These are phyloP conservation scores for Steinernema feltiae DNA, from an alignment of 1,140 invertebrate species.

Conservation along the genomic window DNA sequence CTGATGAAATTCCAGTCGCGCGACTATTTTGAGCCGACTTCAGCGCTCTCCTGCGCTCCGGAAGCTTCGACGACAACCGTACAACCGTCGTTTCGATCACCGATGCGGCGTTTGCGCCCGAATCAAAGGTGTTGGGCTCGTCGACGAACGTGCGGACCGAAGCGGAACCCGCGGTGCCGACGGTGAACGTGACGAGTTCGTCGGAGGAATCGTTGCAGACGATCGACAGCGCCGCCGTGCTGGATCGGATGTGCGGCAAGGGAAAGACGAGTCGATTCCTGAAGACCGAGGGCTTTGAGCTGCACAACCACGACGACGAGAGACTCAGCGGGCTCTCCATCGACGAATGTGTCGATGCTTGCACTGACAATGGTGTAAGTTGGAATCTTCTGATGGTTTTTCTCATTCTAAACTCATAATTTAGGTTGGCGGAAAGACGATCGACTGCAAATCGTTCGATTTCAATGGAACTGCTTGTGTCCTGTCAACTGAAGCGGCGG, in stretches of 20 bases:
- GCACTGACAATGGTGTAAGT: slow-evolving; percentile 37
- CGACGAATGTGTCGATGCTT: slow-evolving; percentile 46
- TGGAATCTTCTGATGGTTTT: background rate
- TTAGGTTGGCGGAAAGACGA: slow-evolving; percentile 33
- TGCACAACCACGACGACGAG: slow-evolving; percentile 47
- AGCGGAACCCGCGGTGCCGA: background rate
- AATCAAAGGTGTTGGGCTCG: background rate
- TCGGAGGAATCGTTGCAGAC: background rate
- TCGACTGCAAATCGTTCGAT: slow-evolving; percentile 54
- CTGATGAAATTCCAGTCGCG: slow-evolving; percentile 55
- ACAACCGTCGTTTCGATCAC: background rate
- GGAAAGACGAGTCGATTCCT: slow-evolving; percentile 41
- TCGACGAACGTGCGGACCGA: background rate
- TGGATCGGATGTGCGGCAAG: slow-evolving; percentile 30
- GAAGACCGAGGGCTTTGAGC: slow-evolving; percentile 49
- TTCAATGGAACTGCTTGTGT: slow-evolving; percentile 37
- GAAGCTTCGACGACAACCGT: slow-evolving; percentile 18
- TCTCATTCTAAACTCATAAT: slow-evolving; percentile 32
- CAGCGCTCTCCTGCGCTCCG: slow-evolving; percentile 43
- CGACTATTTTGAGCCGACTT: slow-evolving; percentile 57
- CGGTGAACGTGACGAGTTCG: background rate
- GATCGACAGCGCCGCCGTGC: slow-evolving; percentile 9
- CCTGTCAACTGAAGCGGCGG: slow-evolving; percentile 51
- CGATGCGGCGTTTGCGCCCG: background rate
- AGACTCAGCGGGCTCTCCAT: slow-evolving; percentile 26